These are phyloP conservation scores for Heliocidaris tuberculata DNA, from an alignment of 35 echinoderm and acorn worm species.

Conservation along the genomic window DNA sequence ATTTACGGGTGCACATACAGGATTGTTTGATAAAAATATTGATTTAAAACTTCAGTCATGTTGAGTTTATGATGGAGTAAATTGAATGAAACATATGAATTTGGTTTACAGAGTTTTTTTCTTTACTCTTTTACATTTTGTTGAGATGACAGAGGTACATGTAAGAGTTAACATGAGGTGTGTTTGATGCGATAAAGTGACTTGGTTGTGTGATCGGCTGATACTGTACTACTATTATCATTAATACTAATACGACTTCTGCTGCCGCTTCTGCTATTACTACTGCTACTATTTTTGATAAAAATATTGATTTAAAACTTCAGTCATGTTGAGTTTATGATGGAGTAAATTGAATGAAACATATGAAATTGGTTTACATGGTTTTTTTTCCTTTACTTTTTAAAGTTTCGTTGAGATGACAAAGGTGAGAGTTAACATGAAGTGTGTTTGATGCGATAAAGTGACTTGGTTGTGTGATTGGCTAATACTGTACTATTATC, in stretches of 20 bases:
- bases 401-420: no score
- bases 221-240: no score
- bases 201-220: no score
- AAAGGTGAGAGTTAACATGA: no score
- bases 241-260: background rate
- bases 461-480: no score
- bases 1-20: conserved; percentile 16
- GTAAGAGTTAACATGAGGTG: no score
- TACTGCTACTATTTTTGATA: background rate
- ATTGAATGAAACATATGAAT: background rate
- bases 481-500: background rate
- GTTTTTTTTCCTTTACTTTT: background rate
- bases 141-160: no score
- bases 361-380: background rate
- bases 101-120: background rate
- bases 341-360: background rate
- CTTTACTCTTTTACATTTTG: background rate
- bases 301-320: conserved; percentile 5
- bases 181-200: no score
- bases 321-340: background rate
- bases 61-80: conserved; percentile 11
- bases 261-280: background rate
- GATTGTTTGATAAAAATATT: conserved; percentile 19
- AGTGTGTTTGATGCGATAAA: no score
- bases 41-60: background rate